Percentiles rank a stretch among this genome's conserved stretches.
These are phyloP conservation scores for Chunga burmeisteri DNA, from an alignment of 2,113 vertebrate species.

Conservation along the genomic window DNA sequence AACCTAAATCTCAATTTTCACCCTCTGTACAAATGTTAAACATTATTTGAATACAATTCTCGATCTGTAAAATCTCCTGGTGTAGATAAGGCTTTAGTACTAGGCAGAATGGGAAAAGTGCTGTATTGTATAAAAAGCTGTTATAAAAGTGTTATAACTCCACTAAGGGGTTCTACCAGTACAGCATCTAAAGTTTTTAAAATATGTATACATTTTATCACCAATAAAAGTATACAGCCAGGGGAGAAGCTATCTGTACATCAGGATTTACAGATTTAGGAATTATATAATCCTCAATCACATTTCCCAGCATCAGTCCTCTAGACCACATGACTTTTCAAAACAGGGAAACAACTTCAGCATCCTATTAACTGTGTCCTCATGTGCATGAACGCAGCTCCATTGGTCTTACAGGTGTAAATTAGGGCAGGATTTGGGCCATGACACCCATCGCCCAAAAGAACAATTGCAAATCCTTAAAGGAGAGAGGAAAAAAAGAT, in stretches of 20 bases:
- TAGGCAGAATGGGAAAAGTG: neutral
- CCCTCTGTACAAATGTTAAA: neutral
- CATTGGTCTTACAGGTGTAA: neutral
- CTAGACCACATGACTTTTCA: neutral
- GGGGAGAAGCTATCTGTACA: neutral
- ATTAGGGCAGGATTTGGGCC: neutral
- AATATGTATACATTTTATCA: neutral
- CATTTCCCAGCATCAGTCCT: neutral
- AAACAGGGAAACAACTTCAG: neutral
- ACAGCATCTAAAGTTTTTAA: neutral
- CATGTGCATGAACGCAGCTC: neutral
- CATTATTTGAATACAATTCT: neutral
- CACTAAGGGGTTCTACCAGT: neutral
- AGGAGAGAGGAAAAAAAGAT: accelerated
- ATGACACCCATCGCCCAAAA: neutral
- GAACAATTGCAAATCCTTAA: neutral
- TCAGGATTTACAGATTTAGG: neutral
- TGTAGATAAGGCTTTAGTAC: neutral
- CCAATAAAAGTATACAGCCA: neutral
- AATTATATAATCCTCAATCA: neutral
- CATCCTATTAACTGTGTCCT: neutral
- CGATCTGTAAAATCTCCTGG: neutral
- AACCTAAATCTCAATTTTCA: neutral
- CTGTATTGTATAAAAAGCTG: neutral
- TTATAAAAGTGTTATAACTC: neutral